Conservation (phyloP, 2,797 vertebrate species). For the Urophycis tenuis region DNA sequence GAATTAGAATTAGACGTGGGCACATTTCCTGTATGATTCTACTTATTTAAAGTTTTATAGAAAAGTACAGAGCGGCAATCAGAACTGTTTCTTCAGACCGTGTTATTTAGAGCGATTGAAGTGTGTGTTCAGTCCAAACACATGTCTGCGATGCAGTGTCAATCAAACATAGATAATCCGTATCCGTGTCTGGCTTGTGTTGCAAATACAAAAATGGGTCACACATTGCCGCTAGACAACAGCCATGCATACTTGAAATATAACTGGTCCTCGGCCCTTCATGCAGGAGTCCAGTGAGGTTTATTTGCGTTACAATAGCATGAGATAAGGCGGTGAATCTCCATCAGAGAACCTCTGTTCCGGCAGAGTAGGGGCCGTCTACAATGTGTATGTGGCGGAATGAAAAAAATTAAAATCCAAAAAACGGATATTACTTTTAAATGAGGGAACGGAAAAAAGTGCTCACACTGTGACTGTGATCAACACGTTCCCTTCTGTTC, state of each 20-base stretch:
- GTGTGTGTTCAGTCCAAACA: background rate
- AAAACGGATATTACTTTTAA: background rate
- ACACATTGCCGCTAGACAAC: background rate
- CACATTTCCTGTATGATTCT: background rate
- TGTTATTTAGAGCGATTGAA: too few species aligned
- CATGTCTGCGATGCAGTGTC: background rate
- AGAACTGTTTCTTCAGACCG: too few species aligned
- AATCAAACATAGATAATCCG: background rate
- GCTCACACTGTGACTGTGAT: background rate
- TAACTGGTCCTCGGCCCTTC: background rate
- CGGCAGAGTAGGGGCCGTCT: background rate
- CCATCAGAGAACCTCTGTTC: background rate
- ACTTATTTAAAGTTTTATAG: background rate
- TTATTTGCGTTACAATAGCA: background rate
- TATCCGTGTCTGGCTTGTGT: background rate
- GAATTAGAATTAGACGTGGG: background rate
- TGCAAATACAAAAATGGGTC: too few species aligned
- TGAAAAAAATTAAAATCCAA: too few species aligned
- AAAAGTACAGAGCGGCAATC: background rate
- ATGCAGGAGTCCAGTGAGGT: background rate
- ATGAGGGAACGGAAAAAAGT: background rate
- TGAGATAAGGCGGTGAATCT: background rate
- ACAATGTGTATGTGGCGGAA: background rate
- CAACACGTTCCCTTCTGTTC: background rate
- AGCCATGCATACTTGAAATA: background rate